phyloP scores from a whole-genome alignment of 2,113 vertebrate species.

The Pedionomus torquatus region DNA sequence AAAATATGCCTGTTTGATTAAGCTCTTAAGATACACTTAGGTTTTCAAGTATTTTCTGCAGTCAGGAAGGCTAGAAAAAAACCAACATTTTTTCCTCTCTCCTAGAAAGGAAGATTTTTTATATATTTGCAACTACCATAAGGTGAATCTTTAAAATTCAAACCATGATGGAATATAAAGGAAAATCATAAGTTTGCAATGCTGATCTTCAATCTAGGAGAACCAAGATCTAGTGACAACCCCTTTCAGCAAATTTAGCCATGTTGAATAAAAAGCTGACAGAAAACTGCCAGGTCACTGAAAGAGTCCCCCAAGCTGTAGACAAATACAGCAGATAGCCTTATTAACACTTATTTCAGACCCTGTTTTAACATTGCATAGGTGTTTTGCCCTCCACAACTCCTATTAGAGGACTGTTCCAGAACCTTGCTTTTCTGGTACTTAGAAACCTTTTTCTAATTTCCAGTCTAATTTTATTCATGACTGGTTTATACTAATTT shows the following conservation, averaged over 20 bases:
- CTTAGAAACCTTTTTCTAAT: constrained; percentile 36
- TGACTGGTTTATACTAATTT: constrained; percentile 47
- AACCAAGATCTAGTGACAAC: background rate
- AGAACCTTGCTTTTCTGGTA: constrained; percentile 22
- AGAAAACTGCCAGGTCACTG: background rate
- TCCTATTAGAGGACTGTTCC: constrained; percentile 25
- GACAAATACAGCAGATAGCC: background rate
- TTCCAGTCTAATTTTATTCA: constrained; percentile 58
- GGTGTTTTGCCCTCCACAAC: background rate
- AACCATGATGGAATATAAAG: background rate
- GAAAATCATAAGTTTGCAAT: background rate
- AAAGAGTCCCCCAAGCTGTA: background rate
- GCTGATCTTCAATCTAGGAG: background rate
- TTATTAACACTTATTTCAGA: background rate
- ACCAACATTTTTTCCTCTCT: background rate
- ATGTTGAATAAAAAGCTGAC: background rate
- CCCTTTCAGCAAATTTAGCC: background rate
- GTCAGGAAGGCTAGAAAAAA: background rate
- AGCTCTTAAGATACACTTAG: background rate
- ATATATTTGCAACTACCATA: background rate
- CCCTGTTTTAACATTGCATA: background rate
- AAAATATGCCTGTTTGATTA: background rate
- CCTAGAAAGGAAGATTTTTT: background rate
- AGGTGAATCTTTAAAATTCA: background rate
- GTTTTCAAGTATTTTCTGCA: background rate